Base-by-base conservation (phyloP, 2,113 vertebrate species). In the Neolamprologus modestus region DNA sequence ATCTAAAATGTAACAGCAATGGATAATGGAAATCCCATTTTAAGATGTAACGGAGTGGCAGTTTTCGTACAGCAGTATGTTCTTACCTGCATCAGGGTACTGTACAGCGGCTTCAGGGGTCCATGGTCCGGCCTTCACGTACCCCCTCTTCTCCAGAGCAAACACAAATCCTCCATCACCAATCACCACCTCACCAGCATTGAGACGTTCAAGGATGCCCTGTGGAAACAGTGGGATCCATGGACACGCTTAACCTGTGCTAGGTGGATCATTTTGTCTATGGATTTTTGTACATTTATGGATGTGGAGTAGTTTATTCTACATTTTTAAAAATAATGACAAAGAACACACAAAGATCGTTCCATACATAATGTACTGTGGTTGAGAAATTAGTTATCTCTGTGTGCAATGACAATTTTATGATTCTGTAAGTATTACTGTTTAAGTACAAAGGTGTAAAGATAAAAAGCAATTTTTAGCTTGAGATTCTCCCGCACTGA, bases 91-190 rank as follows among this genome's bases (percentile, higher is more conserved):
- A 2, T 45, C 42, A 45, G 42, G 42, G 6, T 2, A 45, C 42
- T 45, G 42, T 13, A 45, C 2, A 45, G 42, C 0, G 6, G 42
- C 42, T 14, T 45, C 6, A 1, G 12, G 42, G 12, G 42, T 45
- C 42, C 42, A 45, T 45, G 42, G 24, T 57, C 24, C 3, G 1
- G 54, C 24, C 24, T 57, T 57, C 54, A 28, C 6, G 2, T 55
- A 55, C 21, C 21, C 54, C 2, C 12, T 0, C 12, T 55, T 28
- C 95, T 99, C 99, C 94, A 99, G 97, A 5, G 98, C 97, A 87
- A 99, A 97, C 88, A 99, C 98, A 90, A 99, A 99, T 3, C 99
- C 98, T 81, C 99, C 98, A 89, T 99, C 99, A 82, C 99, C 99
- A 3, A 99, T 98, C 79, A 99, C 97, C 37, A 99, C 84, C 93